Conservation (phyloP, 1,140 invertebrate genomes). For the Drosophila erecta region DNA sequence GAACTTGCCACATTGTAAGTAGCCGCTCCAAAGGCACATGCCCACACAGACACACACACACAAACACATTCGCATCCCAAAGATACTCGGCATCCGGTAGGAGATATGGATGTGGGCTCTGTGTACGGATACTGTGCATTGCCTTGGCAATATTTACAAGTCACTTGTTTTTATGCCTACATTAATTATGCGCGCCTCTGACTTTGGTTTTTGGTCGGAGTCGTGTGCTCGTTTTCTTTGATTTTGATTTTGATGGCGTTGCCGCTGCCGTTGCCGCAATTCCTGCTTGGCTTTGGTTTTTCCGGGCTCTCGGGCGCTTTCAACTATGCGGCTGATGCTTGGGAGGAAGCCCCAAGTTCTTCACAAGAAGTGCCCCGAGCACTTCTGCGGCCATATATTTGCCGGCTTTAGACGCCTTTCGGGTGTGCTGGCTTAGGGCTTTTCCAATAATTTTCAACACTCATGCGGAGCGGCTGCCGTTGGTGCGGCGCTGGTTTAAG, state of each 20-base stretch:
- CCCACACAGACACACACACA: not conserved
- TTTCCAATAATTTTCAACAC: constrained; percentile 73
- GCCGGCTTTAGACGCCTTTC: constrained; percentile 38
- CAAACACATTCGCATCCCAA: constrained; percentile 11
- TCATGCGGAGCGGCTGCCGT: constrained; percentile 40
- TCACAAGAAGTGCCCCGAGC: not conserved
- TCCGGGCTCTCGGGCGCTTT: constrained; percentile 25
- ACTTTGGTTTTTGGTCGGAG: constrained; percentile 67
- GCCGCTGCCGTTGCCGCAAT: constrained; percentile 72
- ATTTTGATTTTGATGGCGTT: constrained; percentile 72
- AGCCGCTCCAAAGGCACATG: constrained; percentile 45
- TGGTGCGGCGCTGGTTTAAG: constrained; percentile 44
- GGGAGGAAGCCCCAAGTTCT: not conserved
- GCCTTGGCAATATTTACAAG: constrained; percentile 81
- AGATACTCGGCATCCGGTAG: constrained; percentile 33
- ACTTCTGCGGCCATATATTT: constrained; percentile 54
- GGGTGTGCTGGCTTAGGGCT: constrained; percentile 53
- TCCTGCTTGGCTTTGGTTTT: constrained; percentile 67
- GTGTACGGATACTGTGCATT: constrained; percentile 35
- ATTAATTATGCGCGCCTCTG: constrained; percentile 81
- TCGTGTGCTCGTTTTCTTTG: constrained; percentile 43
- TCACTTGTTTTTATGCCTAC: constrained; percentile 83
- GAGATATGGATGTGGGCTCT: constrained; percentile 3
- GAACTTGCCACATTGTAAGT: constrained; percentile 69
- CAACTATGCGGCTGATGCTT: constrained; percentile 27